phyloP scores from a whole-genome alignment of 2,797 vertebrate species.

The Acanthiza pusilla region DNA sequence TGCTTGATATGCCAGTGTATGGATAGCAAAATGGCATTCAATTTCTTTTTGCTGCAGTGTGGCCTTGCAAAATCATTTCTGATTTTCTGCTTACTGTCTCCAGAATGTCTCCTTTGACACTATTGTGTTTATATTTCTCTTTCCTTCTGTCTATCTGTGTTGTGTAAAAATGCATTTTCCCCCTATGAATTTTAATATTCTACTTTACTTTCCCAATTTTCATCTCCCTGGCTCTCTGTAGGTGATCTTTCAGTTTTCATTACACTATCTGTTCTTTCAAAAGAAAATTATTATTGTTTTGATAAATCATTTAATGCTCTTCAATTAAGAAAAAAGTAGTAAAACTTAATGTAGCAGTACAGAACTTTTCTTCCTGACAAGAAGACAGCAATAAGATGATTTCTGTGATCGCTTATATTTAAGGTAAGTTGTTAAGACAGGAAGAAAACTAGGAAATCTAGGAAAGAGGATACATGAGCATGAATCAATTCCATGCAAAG shows the following conservation, averaged over 20 bases:
- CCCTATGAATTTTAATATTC: neutral
- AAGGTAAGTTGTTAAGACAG: neutral
- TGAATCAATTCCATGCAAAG: neutral
- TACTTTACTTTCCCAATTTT: neutral
- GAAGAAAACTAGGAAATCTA: neutral
- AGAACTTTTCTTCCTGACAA: neutral
- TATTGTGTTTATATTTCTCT: constrained; percentile 13
- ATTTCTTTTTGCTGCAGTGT: neutral
- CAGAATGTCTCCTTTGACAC: neutral
- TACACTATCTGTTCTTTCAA: neutral
- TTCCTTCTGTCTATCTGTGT: neutral
- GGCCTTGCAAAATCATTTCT: constrained; percentile 18
- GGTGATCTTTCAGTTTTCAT: neutral
- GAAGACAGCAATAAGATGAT: neutral
- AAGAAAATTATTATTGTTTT: neutral
- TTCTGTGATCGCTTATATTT: neutral
- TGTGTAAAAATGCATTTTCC: neutral
- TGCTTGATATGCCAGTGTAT: neutral
- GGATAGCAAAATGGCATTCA: neutral
- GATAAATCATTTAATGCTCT: neutral
- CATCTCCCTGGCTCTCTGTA: neutral
- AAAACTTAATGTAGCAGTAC: neutral
- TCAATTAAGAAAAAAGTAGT: neutral
- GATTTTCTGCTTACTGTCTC: constrained; percentile 35
- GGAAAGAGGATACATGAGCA: neutral